phyloP scores from a whole-genome alignment of 1,140 invertebrate species.

The Temnothorax longispinosus region DNA sequence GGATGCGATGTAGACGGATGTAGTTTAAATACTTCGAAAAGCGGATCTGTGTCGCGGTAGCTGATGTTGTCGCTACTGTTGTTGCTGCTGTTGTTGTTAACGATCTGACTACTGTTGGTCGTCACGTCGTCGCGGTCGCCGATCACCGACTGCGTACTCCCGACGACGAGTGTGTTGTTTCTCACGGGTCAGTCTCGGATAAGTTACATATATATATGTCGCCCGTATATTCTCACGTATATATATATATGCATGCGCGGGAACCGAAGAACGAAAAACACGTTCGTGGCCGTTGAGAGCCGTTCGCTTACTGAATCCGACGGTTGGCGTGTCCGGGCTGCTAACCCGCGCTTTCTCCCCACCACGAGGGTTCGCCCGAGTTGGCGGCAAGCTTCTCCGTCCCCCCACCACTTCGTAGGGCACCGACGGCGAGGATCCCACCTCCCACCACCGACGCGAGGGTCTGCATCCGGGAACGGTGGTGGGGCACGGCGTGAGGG shows the following conservation, averaged over 20 bases:
- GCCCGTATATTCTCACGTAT: not conserved
- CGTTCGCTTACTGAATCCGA: slow-evolving; percentile 84
- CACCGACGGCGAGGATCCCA: not conserved
- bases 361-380: slow-evolving; percentile 65
- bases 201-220: slow-evolving; percentile 61
- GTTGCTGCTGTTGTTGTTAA: slow-evolving; percentile 30
- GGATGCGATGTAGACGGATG: not conserved
- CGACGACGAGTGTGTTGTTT: slow-evolving; percentile 61
- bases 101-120: slow-evolving; percentile 37
- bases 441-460: slow-evolving; percentile 23
- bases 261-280: slow-evolving; percentile 77
- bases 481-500: slow-evolving; percentile 53
- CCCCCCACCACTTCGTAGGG: not conserved
- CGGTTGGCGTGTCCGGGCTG: slow-evolving; percentile 79
- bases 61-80: slow-evolving; percentile 26
- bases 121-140: slow-evolving; percentile 56
- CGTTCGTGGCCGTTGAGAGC: slow-evolving; percentile 78
- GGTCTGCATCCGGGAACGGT: slow-evolving; percentile 67
- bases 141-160: slow-evolving; percentile 69
- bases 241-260: slow-evolving; percentile 71
- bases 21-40: slow-evolving; percentile 48
- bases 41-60: slow-evolving; percentile 69
- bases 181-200: slow-evolving; percentile 71
- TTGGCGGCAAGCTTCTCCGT: slow-evolving; percentile 74
- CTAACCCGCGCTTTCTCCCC: slow-evolving; percentile 84